Base-by-base conservation (phyloP, 2,888 invertebrate species). In the Margaritifera margaritifera region DNA sequence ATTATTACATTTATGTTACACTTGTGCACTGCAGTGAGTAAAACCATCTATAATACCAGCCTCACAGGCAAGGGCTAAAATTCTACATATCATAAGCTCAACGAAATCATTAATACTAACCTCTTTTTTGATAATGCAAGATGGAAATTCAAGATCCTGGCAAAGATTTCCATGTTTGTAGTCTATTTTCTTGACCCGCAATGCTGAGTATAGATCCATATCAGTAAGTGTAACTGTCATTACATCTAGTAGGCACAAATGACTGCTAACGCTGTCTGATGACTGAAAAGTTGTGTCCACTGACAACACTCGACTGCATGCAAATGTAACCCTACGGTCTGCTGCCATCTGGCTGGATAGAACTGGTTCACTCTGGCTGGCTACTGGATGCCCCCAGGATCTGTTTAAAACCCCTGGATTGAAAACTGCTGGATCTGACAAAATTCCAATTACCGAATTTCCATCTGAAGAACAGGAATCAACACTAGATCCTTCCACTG, bases 151-250 rank as follows among this genome's bases (percentile, higher is more conserved):
- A 62, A 89, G 77, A 75, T 84, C 86, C 57, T 77, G 74, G 8
- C 71, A 62, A 20, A 71, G 69, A 64, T 74, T 73, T 25, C 69
- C 69, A 20, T 77, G 72, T 53, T 72, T 74, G 58, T 82, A 83
- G 11, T 75, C 66, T 24, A 79, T 75, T 65, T 83, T 82, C 56
- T 79, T 78, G 15, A 83, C 77, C 84, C 92, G 86, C 65, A 90
- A 91, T 52, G 93, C 95, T 60, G 94, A 92, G 87, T 93, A 94
- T 75, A 96, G 91, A 88, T 95, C 93, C 93, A 95, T 94, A 83
- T 95, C 94, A 66, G 93, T 92, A 75, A 95, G 90, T 68, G 93
- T 92, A 51, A 95, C 92, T n/a, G 91, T 90, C 91, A 95, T 94
- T 64, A 94, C 93, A 87, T 96, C 95, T 75, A 95, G 88, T 72